These are phyloP conservation scores for Pollenia griseotomentosa DNA, from an alignment of 2,888 invertebrate species.

Conservation along the genomic window DNA sequence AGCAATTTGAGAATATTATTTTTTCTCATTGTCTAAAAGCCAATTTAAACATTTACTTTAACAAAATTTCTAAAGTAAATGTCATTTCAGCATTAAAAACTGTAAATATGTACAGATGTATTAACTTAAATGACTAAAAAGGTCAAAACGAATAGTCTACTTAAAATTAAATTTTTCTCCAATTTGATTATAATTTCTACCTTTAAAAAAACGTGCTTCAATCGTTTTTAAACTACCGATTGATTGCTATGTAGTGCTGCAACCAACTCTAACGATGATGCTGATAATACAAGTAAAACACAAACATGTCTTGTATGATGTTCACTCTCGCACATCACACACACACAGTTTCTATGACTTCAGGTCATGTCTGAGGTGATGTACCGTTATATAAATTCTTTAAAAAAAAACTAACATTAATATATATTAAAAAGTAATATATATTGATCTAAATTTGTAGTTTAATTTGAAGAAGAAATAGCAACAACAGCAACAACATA, in stretches of 20 bases:
- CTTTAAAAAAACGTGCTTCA: background rate
- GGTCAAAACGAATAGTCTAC: background rate
- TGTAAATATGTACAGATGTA: too few relatives aligned
- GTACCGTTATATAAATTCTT: constrained; percentile 66
- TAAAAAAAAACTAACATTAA: constrained; percentile 29
- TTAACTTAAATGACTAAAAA: background rate
- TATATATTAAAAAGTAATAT: constrained; percentile 42
- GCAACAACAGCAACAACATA: constrained; percentile 18
- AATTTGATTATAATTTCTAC: constrained; percentile 31
- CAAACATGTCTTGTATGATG: constrained; percentile 15
- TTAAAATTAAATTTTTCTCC: background rate
- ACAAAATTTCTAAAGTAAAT: too few relatives aligned
- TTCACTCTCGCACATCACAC: background rate
- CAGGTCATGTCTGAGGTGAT: constrained; percentile 70
- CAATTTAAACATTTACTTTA: too few relatives aligned
- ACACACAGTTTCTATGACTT: constrained; percentile 44
- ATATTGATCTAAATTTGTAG: constrained; percentile 58
- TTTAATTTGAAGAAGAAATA: constrained; percentile 40
- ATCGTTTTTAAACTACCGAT: constrained; percentile 36
- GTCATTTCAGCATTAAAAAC: too few relatives aligned
- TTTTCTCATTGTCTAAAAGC: too few relatives aligned
- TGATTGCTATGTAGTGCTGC: constrained; percentile 35
- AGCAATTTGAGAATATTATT: too few relatives aligned
- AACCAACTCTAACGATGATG: background rate
- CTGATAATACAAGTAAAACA: constrained; percentile 1